Conservation (phyloP, 2,113 vertebrate species). For the Muntiacus muntjak region DNA sequence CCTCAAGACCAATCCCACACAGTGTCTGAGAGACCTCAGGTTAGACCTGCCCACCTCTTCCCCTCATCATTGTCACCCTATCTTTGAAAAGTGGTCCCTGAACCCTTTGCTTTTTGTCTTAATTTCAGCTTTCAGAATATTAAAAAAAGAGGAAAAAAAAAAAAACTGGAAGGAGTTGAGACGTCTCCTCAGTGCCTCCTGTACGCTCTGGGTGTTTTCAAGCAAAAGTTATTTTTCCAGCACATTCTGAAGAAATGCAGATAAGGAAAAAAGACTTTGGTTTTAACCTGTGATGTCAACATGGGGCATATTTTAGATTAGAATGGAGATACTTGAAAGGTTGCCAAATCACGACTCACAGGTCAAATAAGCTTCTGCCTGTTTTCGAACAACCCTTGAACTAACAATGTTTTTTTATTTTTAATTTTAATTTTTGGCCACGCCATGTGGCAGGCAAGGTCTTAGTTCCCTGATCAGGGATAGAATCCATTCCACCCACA, state of each 20-base stretch:
- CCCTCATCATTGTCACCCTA: fast-evolving
- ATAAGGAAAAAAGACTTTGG: background rate
- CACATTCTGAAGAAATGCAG: background rate
- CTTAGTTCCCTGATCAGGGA: background rate
- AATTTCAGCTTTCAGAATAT: background rate
- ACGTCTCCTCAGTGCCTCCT: background rate
- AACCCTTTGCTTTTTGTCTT: background rate
- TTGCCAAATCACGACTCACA: fast-evolving
- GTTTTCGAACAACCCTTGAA: background rate
- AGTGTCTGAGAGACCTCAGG: background rate
- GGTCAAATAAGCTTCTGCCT: background rate
- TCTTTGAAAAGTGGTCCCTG: background rate
- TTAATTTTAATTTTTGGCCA: background rate
- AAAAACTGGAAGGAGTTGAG: background rate
- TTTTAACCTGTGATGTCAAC: background rate
- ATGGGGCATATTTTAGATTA: background rate
- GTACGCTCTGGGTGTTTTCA: background rate
- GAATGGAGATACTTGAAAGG: background rate
- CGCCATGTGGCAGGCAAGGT: background rate
- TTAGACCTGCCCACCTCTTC: background rate
- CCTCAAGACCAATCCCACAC: background rate
- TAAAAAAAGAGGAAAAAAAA: too few species aligned
- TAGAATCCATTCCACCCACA: background rate
- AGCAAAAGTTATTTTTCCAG: background rate
- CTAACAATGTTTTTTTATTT: background rate